Evolutionary conservation across 2,113 vertebrate species (phyloP).

Genomic region (Actenoides lindsayi): DNA sequence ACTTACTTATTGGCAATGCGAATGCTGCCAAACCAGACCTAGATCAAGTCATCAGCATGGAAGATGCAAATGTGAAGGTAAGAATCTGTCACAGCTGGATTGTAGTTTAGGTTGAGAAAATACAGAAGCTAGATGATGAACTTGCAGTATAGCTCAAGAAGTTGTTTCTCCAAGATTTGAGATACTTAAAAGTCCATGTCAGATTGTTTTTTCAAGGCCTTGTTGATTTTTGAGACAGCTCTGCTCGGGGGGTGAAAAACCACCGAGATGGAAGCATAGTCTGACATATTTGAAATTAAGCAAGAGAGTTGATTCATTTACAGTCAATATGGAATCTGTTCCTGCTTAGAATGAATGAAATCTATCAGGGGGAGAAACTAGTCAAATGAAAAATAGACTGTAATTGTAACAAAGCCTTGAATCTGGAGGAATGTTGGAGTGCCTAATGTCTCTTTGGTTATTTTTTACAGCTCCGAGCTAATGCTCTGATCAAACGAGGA

Average conservation of each 20-base stretch:
- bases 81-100: neutral
- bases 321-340: neutral
- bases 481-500: slow-evolving; percentile 96
- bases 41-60: slow-evolving; percentile 94
- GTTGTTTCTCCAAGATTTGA: neutral
- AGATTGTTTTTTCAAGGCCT: neutral
- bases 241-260: neutral
- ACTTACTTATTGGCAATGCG: slow-evolving; percentile 95
- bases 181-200: neutral
- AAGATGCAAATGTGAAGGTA: slow-evolving; percentile 95
- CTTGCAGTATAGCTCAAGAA: neutral
- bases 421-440: neutral
- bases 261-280: neutral
- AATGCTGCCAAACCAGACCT: slow-evolving; percentile 93
- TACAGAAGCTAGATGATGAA: neutral
- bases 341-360: neutral
- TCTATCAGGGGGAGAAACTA: neutral
- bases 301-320: neutral
- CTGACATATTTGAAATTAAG: neutral
- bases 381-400: neutral
- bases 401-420: neutral
- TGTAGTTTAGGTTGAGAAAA: neutral
- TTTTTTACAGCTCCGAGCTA: slow-evolving; percentile 86
- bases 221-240: neutral
- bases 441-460: neutral